Evolutionary conservation across 92 coral and sea anemone genomes (phyloP).

Genomic region (Pocillopora meandrina): DNA sequence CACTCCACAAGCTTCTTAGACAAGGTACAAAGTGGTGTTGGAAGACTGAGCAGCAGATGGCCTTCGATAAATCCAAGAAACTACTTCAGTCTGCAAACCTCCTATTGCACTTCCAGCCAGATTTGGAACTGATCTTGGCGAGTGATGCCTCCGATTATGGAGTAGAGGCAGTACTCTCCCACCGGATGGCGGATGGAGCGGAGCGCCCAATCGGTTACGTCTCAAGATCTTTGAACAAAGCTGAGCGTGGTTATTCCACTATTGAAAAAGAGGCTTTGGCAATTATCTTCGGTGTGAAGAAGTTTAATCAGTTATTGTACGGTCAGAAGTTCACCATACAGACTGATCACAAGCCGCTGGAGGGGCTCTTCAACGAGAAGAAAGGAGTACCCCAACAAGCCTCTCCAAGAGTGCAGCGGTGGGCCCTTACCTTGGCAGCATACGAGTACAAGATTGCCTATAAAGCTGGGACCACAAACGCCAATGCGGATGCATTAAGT

Average conservation of each 20-base stretch:
- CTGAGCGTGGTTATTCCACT: slow-evolving; percentile 39
- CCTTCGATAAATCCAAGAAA: slow-evolving; percentile 27
- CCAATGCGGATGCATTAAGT: slow-evolving; percentile 60
- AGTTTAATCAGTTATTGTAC: slow-evolving; percentile 44
- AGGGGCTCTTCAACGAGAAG: too few relatives aligned
- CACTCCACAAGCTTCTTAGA: slow-evolving; percentile 34
- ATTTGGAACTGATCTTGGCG: slow-evolving; percentile 17
- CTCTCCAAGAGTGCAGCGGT: slow-evolving; percentile 39
- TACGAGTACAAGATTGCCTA: slow-evolving; percentile 27
- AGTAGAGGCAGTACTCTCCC: background rate
- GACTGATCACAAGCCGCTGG: slow-evolving; percentile 50
- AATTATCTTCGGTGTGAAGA: too few relatives aligned
- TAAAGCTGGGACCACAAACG: slow-evolving; percentile 23
- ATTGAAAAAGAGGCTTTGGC: slow-evolving; percentile 21
- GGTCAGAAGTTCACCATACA: slow-evolving; percentile 42
- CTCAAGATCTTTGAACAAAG: slow-evolving; percentile 47
- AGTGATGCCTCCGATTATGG: too few relatives aligned
- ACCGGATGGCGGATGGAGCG: slow-evolving; percentile 38
- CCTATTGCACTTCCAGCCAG: slow-evolving; percentile 48
- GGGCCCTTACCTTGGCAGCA: slow-evolving; percentile 47
- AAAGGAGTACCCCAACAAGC: slow-evolving; percentile 9
- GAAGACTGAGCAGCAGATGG: slow-evolving; percentile 34
- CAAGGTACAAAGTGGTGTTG: slow-evolving; percentile 38
- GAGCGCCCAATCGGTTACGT: slow-evolving; percentile 56
- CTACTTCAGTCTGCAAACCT: slow-evolving; percentile 39